These are phyloP conservation scores for Periophthalmodon schlosseri DNA, from an alignment of 2,113 vertebrate genomes.

Conservation along the genomic window DNA sequence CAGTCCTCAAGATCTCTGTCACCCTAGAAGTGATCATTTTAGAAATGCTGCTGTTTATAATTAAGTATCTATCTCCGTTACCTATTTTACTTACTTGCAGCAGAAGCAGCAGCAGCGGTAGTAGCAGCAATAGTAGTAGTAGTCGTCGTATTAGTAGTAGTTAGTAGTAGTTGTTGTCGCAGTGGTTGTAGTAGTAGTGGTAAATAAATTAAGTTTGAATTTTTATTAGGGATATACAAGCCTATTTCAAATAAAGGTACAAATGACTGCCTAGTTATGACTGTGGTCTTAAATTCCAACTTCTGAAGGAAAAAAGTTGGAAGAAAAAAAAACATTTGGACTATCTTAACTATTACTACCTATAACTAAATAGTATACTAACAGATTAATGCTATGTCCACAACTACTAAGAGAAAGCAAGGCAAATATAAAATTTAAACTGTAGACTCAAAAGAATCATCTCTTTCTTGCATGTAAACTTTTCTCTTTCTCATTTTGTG, in stretches of 20 bases:
- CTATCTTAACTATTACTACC: no score
- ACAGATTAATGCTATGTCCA: no score
- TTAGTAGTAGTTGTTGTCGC: not conserved
- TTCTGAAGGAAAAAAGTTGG: no score
- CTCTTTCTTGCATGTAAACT: slow-evolving; percentile 58
- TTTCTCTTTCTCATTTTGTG: slow-evolving; percentile 19
- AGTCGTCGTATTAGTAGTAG: not conserved
- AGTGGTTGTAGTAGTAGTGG: no score
- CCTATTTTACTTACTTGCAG: not conserved
- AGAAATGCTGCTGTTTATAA: not conserved
- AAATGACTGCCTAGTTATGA: no score
- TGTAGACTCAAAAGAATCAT: slow-evolving; percentile 32
- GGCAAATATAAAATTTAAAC: not conserved
- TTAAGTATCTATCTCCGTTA: not conserved
- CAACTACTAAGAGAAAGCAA: not conserved
- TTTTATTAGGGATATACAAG: no score
- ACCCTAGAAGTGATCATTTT: not conserved
- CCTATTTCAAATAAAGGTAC: no score
- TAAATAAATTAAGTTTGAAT: no score
- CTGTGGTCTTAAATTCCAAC: no score
- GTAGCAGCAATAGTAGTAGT: not conserved
- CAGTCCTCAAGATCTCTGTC: slow-evolving; percentile 31
- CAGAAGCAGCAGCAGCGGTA: no score
- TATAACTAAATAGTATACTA: no score
- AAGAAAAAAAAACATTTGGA: no score